Conservation (phyloP, 2,113 vertebrate species). For the Talpa occidentalis region DNA sequence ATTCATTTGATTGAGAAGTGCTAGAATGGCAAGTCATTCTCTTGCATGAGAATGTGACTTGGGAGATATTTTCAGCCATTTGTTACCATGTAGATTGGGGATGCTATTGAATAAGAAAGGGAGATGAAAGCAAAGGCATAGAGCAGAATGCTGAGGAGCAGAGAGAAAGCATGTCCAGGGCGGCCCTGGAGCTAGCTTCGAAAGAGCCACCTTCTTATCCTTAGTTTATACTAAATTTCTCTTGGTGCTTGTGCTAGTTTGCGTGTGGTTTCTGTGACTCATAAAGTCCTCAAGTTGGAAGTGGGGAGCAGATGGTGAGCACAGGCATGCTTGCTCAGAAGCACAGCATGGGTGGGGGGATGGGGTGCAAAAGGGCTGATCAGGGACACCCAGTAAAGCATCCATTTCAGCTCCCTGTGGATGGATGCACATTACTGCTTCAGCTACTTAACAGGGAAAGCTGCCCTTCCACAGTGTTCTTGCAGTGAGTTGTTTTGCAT, state of each 20-base stretch:
- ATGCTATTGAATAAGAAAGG: neutral
- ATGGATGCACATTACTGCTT: neutral
- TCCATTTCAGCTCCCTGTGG: neutral
- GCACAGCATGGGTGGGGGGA: too few relatives aligned
- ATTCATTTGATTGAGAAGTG: neutral
- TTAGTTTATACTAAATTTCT: neutral
- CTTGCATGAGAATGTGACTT: neutral
- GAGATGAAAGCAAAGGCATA: neutral
- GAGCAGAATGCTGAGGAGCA: too few relatives aligned
- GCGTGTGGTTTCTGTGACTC: neutral
- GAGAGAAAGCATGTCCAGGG: neutral
- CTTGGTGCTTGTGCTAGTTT: neutral
- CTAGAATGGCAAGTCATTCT: neutral
- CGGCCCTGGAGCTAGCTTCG: neutral
- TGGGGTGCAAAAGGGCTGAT: neutral
- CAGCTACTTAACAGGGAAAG: neutral
- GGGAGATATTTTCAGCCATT: neutral
- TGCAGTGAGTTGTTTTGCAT: constrained; percentile 36
- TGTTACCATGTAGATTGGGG: neutral
- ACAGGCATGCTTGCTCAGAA: neutral
- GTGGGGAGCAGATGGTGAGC: neutral
- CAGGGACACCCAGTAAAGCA: neutral
- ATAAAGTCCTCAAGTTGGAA: neutral
- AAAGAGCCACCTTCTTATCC: neutral
- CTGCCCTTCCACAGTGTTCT: neutral